phyloP scores from a whole-genome alignment of 2,888 invertebrate genomes.

The Caenorhabditis becei region DNA sequence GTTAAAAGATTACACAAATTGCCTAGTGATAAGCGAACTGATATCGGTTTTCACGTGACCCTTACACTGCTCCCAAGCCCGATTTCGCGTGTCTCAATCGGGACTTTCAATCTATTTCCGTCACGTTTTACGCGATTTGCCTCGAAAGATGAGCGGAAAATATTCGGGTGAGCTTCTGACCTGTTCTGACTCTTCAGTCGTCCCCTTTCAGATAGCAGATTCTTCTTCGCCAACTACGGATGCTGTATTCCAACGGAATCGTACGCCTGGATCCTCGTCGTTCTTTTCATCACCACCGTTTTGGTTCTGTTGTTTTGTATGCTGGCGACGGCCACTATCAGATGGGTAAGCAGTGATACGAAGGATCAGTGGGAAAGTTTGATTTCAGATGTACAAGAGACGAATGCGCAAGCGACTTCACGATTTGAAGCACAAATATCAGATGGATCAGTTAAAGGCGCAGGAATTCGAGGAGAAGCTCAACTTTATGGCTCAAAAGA shows the following conservation, averaged over 20 bases:
- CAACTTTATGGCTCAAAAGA: constrained; percentile 47
- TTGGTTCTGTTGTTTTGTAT: constrained; percentile 53
- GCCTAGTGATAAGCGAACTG: not conserved
- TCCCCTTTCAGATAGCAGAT: constrained; percentile 34
- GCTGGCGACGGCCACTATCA: constrained; percentile 39
- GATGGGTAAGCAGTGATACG: constrained; percentile 37
- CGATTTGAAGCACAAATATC: constrained; percentile 41
- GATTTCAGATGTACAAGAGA: constrained; percentile 57
- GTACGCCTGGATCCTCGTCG: constrained; percentile 55
- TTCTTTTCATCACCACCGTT: constrained; percentile 40
- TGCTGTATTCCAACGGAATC: constrained; percentile 58
- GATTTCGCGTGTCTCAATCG: not conserved
- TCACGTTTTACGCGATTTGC: constrained; percentile 7
- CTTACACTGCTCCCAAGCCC: not conserved
- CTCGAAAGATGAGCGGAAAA: constrained; percentile 52
- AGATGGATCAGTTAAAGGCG: constrained; percentile 42
- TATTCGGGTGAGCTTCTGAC: constrained; percentile 51
- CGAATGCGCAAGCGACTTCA: constrained; percentile 56
- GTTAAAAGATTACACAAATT: too few species aligned
- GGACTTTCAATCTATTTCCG: not conserved
- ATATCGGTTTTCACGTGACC: not conserved
- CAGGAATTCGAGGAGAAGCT: constrained; percentile 53
- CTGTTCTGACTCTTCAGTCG: too few species aligned
- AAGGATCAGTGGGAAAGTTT: not conserved
- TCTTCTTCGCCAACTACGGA: constrained; percentile 61